Percentiles rank a stretch among this genome's conserved stretches.
These are phyloP conservation scores for Apantesis nais DNA, from an alignment of 2,888 invertebrate genomes.

Conservation along the genomic window DNA sequence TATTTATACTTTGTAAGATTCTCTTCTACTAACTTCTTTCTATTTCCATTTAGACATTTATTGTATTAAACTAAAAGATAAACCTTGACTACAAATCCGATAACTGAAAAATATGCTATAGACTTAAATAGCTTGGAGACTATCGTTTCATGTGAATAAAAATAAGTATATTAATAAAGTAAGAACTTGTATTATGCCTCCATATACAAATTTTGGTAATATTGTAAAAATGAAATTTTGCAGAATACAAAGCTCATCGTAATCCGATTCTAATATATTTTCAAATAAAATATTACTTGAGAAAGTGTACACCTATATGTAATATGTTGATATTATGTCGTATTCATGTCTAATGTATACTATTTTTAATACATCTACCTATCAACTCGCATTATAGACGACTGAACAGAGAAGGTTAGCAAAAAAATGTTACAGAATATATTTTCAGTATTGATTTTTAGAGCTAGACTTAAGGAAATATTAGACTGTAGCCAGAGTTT, in stretches of 20 bases:
- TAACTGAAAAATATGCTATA: not conserved
- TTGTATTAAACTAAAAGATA: not conserved
- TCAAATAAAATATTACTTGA: conserved; percentile 33
- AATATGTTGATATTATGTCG: conserved; percentile 69
- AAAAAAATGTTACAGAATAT: conserved; percentile 46
- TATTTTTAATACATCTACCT: conserved; percentile 86
- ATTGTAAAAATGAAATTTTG: conserved; percentile 24
- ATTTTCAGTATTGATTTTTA: not conserved
- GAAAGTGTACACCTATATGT: conserved; percentile 29
- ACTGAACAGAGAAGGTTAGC: conserved; percentile 71
- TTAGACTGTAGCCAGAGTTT: not conserved
- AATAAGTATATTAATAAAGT: not conserved
- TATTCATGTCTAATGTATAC: conserved; percentile 83
- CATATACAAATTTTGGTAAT: conserved; percentile 3
- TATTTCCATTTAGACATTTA: not conserved
- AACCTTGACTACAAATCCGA: not conserved
- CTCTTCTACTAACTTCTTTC: not conserved
- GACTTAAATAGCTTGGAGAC: not conserved
- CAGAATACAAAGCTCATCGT: conserved; percentile 54
- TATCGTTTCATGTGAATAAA: not conserved
- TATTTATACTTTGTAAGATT: conserved; percentile 36
- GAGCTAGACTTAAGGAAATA: not conserved
- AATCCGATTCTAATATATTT: conserved; percentile 62
- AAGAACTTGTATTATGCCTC: not conserved
- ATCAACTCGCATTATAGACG: conserved; percentile 86